Base-by-base conservation (phyloP, 1,140 invertebrate genomes). In the Sycophaga agraensis region DNA sequence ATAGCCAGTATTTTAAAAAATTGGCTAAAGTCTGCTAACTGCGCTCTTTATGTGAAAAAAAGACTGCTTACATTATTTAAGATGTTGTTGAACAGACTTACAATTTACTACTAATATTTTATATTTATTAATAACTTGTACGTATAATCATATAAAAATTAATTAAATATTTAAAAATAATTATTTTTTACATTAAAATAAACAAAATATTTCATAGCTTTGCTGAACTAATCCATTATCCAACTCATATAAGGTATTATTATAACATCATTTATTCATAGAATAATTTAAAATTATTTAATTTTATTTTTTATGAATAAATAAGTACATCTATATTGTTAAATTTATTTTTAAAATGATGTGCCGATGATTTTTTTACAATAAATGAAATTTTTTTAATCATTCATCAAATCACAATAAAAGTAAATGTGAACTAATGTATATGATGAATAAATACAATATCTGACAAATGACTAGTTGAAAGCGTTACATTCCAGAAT, bases 381-480 rank as follows among this genome's bases (percentile, higher is more conserved):
- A 40, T 39, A 48, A 43, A 61, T 46, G 34, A 28, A 54, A 28
- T 37, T n/a, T 53, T 53, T 35, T 7, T 49, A 19, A 19, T 22
- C n/a, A 12, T 26, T 11, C 12, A 54, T 37, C 24, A 12, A 21
- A 48, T 34, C 35, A 21, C 22, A 62, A 60, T 28, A 60, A 54
- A 26, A 51, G 42, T 22, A 17, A 31, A 16, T 28, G 39, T 22
- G 48, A 45, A 21, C 4, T 34, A 46, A 51, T 61, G 59, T 24
- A 35, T 48, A 35, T 61, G 59, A 54, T 64, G 62, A 63, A 73
- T 73, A 73, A 73, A 73, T 69, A 72, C 67, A 54, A 40, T 69
- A 70, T 70, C 61, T 66, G 66, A 65, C 64, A 66, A 73, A 73
- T 74, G 70, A 74, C 73, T 74, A 74, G 70, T 69, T 58, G 43